phyloP scores from a whole-genome alignment of 2,113 vertebrate species.

The Plectropomus leopardus region DNA sequence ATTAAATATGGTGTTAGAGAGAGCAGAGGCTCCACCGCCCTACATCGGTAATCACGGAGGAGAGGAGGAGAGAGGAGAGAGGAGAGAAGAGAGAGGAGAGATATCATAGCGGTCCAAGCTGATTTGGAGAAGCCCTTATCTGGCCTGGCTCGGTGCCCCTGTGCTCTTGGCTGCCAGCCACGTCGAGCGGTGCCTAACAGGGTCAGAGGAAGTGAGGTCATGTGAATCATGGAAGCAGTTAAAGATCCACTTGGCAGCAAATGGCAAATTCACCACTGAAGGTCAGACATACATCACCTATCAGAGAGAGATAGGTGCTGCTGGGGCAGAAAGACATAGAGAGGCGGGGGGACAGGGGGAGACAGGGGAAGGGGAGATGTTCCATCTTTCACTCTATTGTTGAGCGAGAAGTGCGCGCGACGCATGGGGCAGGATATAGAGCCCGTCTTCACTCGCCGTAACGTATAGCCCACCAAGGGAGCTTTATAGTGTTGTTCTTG shows the following conservation, averaged over 20 bases:
- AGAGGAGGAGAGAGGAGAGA: constrained; percentile 4
- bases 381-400: constrained; percentile 63
- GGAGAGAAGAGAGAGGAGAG: constrained; percentile 29
- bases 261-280: constrained; percentile 71
- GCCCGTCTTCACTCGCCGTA: constrained; percentile 26
- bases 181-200: constrained; percentile 51
- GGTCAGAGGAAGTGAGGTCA: constrained; percentile 80
- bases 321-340: constrained; percentile 37
- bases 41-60: constrained; percentile 23
- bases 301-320: constrained; percentile 52
- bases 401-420: constrained; percentile 32
- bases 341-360: background rate
- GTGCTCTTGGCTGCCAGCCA: constrained; percentile 66
- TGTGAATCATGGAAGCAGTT: constrained; percentile 76
- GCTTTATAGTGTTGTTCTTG: constrained; percentile 64
- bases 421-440: constrained; percentile 35
- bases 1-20: constrained; percentile 56
- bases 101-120: constrained; percentile 45
- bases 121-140: constrained; percentile 71
- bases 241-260: constrained; percentile 78
- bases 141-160: constrained; percentile 55
- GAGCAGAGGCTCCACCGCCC: constrained; percentile 17
- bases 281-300: constrained; percentile 76
- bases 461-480: constrained; percentile 64
- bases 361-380: constrained; percentile 14